Evolutionary conservation across 2,113 vertebrate species (phyloP).

Genomic region (Odobenus rosmarus): DNA sequence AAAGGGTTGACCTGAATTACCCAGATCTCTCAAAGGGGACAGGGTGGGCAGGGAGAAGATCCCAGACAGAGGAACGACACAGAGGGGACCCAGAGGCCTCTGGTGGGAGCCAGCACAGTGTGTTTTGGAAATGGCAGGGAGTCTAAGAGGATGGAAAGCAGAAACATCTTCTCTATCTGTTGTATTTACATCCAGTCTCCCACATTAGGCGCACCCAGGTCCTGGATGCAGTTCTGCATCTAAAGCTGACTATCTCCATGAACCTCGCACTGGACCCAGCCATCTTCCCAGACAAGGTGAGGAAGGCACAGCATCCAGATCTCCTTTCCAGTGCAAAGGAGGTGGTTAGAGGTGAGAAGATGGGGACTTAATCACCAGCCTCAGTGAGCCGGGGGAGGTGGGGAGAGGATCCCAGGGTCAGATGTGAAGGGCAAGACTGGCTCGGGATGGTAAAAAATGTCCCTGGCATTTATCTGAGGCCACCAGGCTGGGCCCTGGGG

Average conservation of each 20-base stretch:
- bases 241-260: background rate
- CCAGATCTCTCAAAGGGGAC: background rate
- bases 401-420: background rate
- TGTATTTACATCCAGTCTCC: background rate
- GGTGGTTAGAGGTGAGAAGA: background rate
- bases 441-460: conserved; percentile 21
- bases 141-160: background rate
- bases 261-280: background rate
- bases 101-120: rapidly evolving
- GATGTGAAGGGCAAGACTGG: background rate
- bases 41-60: background rate
- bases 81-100: background rate
- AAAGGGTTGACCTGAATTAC: background rate
- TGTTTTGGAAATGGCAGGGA: background rate
- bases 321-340: background rate
- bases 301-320: background rate
- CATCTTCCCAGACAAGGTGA: background rate
- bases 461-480: conserved; percentile 66
- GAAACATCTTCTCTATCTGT: background rate
- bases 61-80: background rate
- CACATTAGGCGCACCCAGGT: background rate
- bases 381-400: background rate
- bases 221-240: background rate
- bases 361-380: background rate
- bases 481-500: background rate